phyloP scores from a whole-genome alignment of 2,113 vertebrate genomes.

The Tapirus terrestris region DNA sequence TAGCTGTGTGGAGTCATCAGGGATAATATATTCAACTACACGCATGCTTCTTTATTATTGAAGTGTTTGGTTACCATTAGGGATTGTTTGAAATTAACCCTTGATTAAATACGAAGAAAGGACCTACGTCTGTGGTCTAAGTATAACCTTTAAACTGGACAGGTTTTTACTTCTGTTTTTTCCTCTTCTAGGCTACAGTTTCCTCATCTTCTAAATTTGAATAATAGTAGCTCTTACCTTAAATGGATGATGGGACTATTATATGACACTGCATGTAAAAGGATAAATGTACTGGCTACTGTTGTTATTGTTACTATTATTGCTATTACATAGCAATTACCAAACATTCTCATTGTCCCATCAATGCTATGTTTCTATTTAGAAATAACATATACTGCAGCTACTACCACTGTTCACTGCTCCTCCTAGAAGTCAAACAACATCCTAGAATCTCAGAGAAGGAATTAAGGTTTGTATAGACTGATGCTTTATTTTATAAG shows the following conservation, averaged over 20 bases:
- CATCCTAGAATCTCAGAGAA: background rate
- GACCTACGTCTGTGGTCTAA: background rate
- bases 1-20: background rate
- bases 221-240: background rate
- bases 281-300: background rate
- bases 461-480: background rate
- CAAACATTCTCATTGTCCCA: background rate
- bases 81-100: background rate
- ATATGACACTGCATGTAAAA: background rate
- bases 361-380: background rate
- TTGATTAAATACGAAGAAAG: background rate
- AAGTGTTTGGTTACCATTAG: background rate
- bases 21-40: background rate
- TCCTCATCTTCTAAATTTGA: conserved; percentile 3
- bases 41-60: background rate
- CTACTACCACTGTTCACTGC: background rate
- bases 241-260: background rate
- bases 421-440: background rate
- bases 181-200: background rate
- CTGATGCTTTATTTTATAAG: background rate
- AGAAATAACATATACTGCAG: background rate
- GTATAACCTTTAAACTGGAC: background rate
- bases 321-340: background rate
- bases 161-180: background rate
- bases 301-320: background rate